Evolutionary conservation across 1,140 invertebrate species (phyloP), one percentile per base, ranked within the genome.

Genomic region (Diachasma alloeum): DNA sequence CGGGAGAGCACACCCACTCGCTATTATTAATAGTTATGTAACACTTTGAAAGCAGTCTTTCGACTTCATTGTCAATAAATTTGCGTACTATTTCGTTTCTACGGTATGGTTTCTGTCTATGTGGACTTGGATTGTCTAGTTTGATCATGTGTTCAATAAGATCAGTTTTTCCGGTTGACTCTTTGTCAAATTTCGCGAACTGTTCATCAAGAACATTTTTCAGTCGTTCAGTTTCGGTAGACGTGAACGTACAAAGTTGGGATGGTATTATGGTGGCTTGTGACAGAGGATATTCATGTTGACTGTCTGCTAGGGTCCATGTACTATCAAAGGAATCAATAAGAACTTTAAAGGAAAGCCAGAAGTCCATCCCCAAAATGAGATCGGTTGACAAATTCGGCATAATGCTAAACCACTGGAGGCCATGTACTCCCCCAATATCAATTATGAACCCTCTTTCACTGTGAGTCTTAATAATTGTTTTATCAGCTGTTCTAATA

Each of bases 41-140:
- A 11, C 46, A 26, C 37, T 79, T 76, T 59, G 72, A 42, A 0
- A 79, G 17, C 19, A 79, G 37, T 19, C 78, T 75, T 36, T 75
- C 78, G 13, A 75, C 69, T 79, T 79, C 78, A 13, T 79, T 17
- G 46, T 76, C 37, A 42, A 75, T 72, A 39, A 77, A 77, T 56
- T 77, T 77, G 48, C 78, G 74, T 17, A 79, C n/a, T n/a, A 72
- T n/a, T 31, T 79, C 74, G 24, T 69, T 79, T 69, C 74, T 19
- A 4, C 74, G 53, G 19, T 79, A 72, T 5, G 78, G 78, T 73
- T 75, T 79, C 69, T 79, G 78, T 22, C 78, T 44, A 26, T 76
- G 63, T 1, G 76, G 76, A 1, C 42, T 69, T 4, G 71, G 71
- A 19, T 77, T 44, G 19, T 77, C 53, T 17, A 76, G 63, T 69